Conservation (phyloP, 2,888 invertebrate species). For the Aspidapion aeneum region DNA sequence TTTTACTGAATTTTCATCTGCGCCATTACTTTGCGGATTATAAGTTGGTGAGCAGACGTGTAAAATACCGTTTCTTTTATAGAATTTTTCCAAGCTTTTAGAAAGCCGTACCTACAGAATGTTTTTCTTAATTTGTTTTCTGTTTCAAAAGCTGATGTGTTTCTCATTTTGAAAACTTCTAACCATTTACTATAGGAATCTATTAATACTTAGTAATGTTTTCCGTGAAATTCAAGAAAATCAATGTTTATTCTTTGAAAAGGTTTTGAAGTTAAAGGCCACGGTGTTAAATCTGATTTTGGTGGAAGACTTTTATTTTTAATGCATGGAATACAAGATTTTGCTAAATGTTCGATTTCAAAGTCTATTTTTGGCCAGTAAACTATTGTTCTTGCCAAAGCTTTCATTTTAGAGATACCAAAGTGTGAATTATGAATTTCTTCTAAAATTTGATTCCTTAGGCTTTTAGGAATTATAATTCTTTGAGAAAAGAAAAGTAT, state of each 20-base stretch:
- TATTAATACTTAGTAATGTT: background rate
- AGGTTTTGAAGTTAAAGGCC: background rate
- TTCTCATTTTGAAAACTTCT: background rate
- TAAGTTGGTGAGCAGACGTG: background rate
- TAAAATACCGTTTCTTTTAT: conserved; percentile 1
- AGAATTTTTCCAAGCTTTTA: conserved; percentile 2
- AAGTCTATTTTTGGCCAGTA: conserved; percentile 4
- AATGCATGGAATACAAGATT: background rate
- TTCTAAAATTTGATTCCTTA: background rate
- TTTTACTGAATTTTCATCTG: conserved; percentile 1
- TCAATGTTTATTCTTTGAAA: background rate
- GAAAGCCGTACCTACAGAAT: background rate
- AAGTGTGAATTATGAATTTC: background rate
- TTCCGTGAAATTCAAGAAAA: conserved; percentile 2
- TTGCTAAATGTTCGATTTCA: background rate
- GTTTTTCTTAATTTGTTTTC: conserved; percentile 1
- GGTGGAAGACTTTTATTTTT: background rate
- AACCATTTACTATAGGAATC: conserved; percentile 4
- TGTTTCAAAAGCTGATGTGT: background rate
- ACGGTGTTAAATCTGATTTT: background rate
- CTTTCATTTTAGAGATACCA: background rate
- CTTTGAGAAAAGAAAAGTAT: background rate
- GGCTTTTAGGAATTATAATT: background rate
- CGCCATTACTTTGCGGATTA: background rate
- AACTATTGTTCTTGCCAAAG: background rate